These are phyloP conservation scores for Nothura maculosa DNA, from an alignment of 2,797 vertebrate species.

Conservation along the genomic window DNA sequence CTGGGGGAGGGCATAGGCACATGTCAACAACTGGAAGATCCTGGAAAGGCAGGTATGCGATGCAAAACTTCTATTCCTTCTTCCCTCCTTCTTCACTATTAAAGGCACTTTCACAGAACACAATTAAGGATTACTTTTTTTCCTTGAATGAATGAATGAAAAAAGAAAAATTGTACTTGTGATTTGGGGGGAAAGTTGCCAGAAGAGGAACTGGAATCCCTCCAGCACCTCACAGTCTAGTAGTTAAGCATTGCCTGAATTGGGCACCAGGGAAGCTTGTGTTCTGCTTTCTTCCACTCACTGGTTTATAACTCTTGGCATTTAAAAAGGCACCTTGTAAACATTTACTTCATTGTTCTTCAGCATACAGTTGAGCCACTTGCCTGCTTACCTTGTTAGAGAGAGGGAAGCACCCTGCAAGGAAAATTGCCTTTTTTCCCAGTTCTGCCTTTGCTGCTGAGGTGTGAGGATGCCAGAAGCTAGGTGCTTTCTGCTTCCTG, in stretches of 20 bases:
- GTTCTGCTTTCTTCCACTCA: constrained; percentile 55
- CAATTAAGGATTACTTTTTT: constrained; percentile 50
- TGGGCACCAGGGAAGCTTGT: constrained; percentile 52
- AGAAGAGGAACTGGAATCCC: constrained; percentile 53
- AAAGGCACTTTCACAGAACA: background rate
- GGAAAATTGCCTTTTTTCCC: constrained; percentile 18
- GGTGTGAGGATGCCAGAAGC: background rate
- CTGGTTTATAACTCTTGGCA: constrained; percentile 54
- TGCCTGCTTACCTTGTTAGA: constrained; percentile 51
- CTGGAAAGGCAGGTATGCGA: background rate
- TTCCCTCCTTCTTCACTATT: constrained; percentile 7
- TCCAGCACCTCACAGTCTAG: constrained; percentile 70
- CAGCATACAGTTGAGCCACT: constrained; percentile 52
- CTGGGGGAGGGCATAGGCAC: background rate
- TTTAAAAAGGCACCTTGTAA: constrained; percentile 65
- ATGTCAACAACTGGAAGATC: background rate
- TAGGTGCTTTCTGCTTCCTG: background rate
- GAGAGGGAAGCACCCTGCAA: constrained; percentile 56
- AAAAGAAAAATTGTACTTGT: constrained; percentile 60
- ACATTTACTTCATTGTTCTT: constrained; percentile 64
- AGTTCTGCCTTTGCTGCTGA: background rate
- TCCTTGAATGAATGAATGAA: constrained; percentile 34
- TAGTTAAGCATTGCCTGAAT: constrained; percentile 68
- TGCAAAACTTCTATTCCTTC: background rate
- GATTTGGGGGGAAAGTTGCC: constrained; percentile 56